Conservation (phyloP, 2,888 invertebrate species). For the Drosophila trichaetosa region DNA sequence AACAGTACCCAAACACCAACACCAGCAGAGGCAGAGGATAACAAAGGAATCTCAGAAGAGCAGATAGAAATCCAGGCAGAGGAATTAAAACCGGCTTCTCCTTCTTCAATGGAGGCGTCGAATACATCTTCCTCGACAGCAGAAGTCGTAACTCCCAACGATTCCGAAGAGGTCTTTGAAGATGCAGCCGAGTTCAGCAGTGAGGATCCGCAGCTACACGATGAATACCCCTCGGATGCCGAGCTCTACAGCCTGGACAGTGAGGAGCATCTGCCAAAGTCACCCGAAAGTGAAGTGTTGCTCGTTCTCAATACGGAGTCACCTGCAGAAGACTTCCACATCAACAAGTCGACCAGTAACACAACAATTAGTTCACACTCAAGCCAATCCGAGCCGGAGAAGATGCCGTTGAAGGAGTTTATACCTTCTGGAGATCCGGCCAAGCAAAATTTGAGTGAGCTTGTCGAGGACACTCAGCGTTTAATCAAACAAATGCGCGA, state of each 20-base stretch:
- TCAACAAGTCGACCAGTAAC: constrained; percentile 64
- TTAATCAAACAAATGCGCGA: constrained; percentile 89
- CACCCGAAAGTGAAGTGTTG: constrained; percentile 68
- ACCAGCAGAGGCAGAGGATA: constrained; percentile 26
- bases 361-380: constrained; percentile 68
- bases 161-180: constrained; percentile 72
- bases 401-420: constrained; percentile 74
- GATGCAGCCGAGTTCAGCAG: constrained; percentile 76
- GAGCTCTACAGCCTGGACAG: constrained; percentile 77
- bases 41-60: background rate
- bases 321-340: constrained; percentile 7
- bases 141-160: constrained; percentile 26
- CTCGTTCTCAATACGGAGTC: constrained; percentile 47
- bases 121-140: constrained; percentile 1
- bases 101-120: background rate
- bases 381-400: constrained; percentile 58
- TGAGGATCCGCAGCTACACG: constrained; percentile 51
- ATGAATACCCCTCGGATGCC: constrained; percentile 69
- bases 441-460: constrained; percentile 85
- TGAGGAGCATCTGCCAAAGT: constrained; percentile 53
- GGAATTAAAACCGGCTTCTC: background rate
- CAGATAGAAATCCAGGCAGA: background rate
- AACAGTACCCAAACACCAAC: constrained; percentile 22
- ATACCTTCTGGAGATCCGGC: constrained; percentile 81
- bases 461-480: constrained; percentile 87